A percentile compares a stretch with the other conserved stretches of the same genome.
These are phyloP conservation scores for Ailurus styani DNA, from an alignment of 2,113 vertebrate species.

Conservation along the genomic window DNA sequence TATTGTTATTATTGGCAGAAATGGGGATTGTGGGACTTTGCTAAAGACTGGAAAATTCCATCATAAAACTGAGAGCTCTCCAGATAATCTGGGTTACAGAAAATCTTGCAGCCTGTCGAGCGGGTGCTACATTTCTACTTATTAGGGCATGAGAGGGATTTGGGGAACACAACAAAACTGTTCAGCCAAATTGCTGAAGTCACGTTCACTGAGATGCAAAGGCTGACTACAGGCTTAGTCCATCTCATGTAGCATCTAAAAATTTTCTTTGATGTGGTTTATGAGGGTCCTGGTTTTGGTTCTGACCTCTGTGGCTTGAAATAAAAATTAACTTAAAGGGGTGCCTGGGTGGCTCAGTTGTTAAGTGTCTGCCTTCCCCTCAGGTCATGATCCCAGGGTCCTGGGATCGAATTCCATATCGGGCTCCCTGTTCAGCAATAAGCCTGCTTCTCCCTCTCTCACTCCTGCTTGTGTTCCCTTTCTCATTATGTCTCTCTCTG, in stretches of 20 bases:
- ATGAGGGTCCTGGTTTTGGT: neutral
- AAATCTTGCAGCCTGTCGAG: neutral
- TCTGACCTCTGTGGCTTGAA: neutral
- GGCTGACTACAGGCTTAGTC: neutral
- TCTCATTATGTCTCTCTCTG: too few relatives aligned
- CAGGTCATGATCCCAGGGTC: too few relatives aligned
- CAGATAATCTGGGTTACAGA: slow-evolving; percentile 9
- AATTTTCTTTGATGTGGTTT: neutral
- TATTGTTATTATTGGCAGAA: slow-evolving; percentile 21
- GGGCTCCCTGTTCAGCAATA: too few relatives aligned
- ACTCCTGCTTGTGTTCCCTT: too few relatives aligned
- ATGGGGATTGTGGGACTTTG: neutral
- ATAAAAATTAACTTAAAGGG: neutral
- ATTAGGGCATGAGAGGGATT: neutral
- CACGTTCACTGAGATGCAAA: neutral
- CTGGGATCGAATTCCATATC: too few relatives aligned
- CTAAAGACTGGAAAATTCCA: neutral
- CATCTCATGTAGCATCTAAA: neutral
- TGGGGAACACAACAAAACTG: neutral
- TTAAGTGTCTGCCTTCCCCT: too few relatives aligned
- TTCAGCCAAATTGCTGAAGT: neutral
- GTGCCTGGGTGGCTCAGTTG: too few relatives aligned
- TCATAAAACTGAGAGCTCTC: neutral
- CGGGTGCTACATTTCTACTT: neutral
- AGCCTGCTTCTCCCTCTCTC: too few relatives aligned